Evolutionary conservation across 2,113 vertebrate genomes (phyloP).

Genomic region (Vidua macroura): DNA sequence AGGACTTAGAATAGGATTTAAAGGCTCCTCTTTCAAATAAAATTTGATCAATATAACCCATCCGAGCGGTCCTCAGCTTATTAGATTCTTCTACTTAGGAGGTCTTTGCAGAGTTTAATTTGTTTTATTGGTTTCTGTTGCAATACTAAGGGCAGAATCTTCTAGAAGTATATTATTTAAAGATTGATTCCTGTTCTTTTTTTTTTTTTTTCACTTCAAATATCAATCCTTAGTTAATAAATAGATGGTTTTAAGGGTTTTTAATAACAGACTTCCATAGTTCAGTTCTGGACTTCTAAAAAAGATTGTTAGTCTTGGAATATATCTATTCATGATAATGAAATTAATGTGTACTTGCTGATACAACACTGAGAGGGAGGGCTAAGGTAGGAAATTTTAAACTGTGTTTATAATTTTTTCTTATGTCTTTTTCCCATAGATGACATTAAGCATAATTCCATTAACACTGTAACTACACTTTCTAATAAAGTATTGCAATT

Average conservation of each 20-base stretch:
- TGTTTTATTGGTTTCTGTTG: slow-evolving; percentile 15
- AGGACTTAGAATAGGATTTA: not conserved
- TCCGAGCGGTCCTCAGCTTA: not conserved
- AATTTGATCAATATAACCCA: slow-evolving; percentile 22
- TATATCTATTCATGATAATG: not conserved
- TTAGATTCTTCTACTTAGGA: slow-evolving; percentile 35
- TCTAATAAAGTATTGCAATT: slow-evolving; percentile 38
- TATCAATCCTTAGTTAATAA: not conserved
- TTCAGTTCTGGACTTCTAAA: not conserved
- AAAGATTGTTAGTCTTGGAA: not conserved
- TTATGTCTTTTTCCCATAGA: not conserved
- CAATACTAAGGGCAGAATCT: not conserved
- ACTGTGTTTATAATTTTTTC: not conserved
- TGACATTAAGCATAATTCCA: not conserved
- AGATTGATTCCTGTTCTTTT: not conserved
- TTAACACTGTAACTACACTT: not conserved
- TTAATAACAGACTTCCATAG: not conserved
- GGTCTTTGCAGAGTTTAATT: slow-evolving; percentile 35
- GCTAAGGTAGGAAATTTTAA: not conserved
- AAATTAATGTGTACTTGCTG: not conserved
- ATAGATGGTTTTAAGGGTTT: not conserved
- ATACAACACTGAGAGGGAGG: not conserved
- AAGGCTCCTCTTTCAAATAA: slow-evolving; percentile 37
- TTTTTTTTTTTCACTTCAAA: not conserved
- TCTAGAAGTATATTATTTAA: not conserved